These are phyloP conservation scores for Amaurobius ferox DNA, from an alignment of 2,888 invertebrate species.

Conservation along the genomic window DNA sequence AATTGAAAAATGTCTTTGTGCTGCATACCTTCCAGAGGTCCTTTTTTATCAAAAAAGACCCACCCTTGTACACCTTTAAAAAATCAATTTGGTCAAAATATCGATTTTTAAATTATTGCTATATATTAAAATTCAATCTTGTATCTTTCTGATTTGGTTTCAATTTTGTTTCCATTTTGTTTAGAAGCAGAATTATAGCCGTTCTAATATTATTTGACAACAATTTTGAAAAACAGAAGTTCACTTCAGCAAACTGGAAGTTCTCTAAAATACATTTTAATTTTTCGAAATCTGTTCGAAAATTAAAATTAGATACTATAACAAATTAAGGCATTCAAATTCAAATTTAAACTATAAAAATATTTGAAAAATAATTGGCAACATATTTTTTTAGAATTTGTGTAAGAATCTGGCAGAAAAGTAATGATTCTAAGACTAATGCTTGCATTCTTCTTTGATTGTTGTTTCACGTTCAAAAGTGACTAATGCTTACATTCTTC, in stretches of 20 bases:
- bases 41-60: too few relatives aligned
- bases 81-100: slow-evolving; percentile 8
- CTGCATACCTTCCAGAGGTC: too few relatives aligned
- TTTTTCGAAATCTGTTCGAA: not conserved
- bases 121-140: not conserved
- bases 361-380: not conserved
- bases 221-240: not conserved
- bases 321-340: too few relatives aligned
- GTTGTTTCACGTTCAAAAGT: too few relatives aligned
- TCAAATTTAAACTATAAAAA: too few relatives aligned
- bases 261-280: not conserved
- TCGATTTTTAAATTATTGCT: too few relatives aligned
- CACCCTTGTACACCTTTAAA: slow-evolving; percentile 21
- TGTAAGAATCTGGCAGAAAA: not conserved
- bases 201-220: too few relatives aligned
- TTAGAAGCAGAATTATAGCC: too few relatives aligned
- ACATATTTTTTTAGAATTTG: not conserved
- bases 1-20: too few relatives aligned
- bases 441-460: too few relatives aligned
- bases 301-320: not conserved
- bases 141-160: slow-evolving; percentile 7
- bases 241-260: not conserved
- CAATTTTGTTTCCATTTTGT: slow-evolving; percentile 15
- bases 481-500: too few relatives aligned
- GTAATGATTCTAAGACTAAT: not conserved